phyloP scores from a whole-genome alignment of 2,113 vertebrate species.

The Herpetotheres cachinnans region DNA sequence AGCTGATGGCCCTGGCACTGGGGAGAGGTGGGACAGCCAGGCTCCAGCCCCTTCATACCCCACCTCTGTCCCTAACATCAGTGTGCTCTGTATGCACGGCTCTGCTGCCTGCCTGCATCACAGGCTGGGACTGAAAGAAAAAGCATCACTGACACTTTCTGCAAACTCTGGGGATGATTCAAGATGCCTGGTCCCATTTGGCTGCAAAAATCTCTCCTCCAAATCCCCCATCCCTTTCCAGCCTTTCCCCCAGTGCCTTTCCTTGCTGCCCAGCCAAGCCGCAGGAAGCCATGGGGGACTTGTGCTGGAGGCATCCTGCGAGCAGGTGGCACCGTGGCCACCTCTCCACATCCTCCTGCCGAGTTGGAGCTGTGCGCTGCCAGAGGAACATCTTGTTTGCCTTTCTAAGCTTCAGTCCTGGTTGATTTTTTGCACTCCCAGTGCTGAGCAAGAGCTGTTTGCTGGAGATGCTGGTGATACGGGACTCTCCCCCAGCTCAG shows the following conservation, averaged over 20 bases:
- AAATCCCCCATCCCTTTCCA: background rate
- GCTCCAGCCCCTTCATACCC: background rate
- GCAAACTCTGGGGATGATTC: background rate
- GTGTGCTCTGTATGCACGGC: background rate
- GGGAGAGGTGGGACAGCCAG: background rate
- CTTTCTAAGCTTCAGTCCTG: background rate
- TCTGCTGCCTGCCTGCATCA: background rate
- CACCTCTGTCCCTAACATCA: background rate
- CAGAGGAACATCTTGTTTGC: background rate
- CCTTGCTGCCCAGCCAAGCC: background rate
- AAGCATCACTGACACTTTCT: background rate
- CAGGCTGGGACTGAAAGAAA: too few species aligned
- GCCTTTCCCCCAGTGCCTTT: background rate
- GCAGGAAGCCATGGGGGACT: accelerated
- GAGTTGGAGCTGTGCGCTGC: accelerated
- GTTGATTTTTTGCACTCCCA: background rate
- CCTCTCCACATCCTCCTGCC: background rate
- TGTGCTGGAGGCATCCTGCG: background rate
- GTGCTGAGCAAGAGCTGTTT: background rate
- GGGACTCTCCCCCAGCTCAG: background rate
- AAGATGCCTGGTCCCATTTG: background rate
- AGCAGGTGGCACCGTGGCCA: background rate
- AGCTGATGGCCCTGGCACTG: background rate
- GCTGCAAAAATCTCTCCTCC: background rate
- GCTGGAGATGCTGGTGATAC: background rate